phyloP scores from a whole-genome alignment of 2,888 invertebrate species.

The Emmelina monodactyla region DNA sequence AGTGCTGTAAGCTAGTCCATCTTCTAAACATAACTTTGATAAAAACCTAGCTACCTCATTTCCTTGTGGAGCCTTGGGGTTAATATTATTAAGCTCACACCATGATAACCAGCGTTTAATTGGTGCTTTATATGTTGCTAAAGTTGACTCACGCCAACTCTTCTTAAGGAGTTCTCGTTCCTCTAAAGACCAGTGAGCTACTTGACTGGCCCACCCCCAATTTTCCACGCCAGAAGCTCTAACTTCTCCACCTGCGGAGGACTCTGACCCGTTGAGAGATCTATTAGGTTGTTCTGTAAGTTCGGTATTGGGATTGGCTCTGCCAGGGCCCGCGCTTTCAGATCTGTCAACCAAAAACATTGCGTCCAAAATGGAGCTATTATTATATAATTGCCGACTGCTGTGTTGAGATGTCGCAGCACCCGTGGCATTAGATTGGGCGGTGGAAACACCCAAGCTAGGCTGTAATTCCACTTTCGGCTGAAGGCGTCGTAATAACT shows the following conservation, averaged over 20 bases:
- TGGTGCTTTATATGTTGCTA: slow-evolving; percentile 12
- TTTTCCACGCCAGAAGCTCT: slow-evolving; percentile 14
- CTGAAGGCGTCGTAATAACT: slow-evolving; percentile 15
- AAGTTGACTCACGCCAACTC: slow-evolving; percentile 14
- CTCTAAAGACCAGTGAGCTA: slow-evolving; percentile 4
- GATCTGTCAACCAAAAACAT: slow-evolving; percentile 3
- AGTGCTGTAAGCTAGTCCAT: background rate
- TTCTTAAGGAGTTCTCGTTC: slow-evolving; percentile 3
- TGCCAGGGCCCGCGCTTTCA: background rate
- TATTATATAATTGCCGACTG: slow-evolving; percentile 14
- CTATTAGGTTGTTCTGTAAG: slow-evolving; percentile 11
- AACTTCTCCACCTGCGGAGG: slow-evolving; percentile 11
- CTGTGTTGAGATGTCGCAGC: slow-evolving; percentile 13
- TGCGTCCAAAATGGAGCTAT: slow-evolving; percentile 7
- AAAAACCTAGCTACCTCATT: background rate
- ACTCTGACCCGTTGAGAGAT: slow-evolving; percentile 10
- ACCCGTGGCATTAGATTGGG: slow-evolving; percentile 15
- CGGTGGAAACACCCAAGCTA: slow-evolving; percentile 18
- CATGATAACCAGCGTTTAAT: background rate
- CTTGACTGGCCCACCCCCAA: slow-evolving; percentile 15
- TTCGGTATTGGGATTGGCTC: slow-evolving; percentile 8
- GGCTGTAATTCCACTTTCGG: slow-evolving; percentile 13
- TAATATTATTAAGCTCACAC: background rate
- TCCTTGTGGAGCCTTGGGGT: background rate
- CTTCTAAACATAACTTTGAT: background rate